A percentile compares a stretch with the other conserved stretches of the same genome.
Evolutionary conservation across 2,113 vertebrate species (phyloP).

Genomic region (Columba livia): DNA sequence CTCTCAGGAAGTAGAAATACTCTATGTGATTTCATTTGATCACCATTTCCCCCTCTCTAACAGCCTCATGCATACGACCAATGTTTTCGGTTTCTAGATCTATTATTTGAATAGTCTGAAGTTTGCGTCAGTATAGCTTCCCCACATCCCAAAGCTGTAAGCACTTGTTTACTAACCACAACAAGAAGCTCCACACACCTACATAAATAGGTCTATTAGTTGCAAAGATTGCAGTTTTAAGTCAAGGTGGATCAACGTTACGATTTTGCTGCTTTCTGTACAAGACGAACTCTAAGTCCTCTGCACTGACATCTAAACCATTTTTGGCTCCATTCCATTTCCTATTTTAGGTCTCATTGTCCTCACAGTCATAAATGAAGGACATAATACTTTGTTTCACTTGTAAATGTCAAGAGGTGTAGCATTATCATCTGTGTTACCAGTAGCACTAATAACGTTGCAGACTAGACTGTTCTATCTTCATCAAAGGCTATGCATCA

Average conservation of each 20-base stretch:
- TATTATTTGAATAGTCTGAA: neutral
- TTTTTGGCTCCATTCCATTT: constrained; percentile 7
- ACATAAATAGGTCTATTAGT: neutral
- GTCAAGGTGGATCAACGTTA: neutral
- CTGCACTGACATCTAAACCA: neutral
- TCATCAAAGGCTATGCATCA: constrained; percentile 67
- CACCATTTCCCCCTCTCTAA: neutral
- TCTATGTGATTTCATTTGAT: neutral
- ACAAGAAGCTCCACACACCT: neutral
- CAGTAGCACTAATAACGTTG: constrained; percentile 57
- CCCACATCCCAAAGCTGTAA: neutral
- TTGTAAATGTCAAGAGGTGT: constrained; percentile 53
- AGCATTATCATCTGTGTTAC: neutral
- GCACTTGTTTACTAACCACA: neutral
- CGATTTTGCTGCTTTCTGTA: neutral
- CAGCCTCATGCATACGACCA: neutral
- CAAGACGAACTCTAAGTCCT: constrained; percentile 35
- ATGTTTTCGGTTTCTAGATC: neutral
- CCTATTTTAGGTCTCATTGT: constrained; percentile 23
- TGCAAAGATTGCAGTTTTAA: constrained; percentile 8
- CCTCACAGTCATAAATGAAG: constrained; percentile 68
- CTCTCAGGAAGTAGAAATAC: neutral
- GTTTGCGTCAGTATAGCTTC: neutral
- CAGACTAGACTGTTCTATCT: constrained; percentile 59
- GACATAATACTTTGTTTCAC: constrained; percentile 71